phyloP scores from a whole-genome alignment of 2,888 invertebrate genomes.

The Hofmannophila pseudospretella region DNA sequence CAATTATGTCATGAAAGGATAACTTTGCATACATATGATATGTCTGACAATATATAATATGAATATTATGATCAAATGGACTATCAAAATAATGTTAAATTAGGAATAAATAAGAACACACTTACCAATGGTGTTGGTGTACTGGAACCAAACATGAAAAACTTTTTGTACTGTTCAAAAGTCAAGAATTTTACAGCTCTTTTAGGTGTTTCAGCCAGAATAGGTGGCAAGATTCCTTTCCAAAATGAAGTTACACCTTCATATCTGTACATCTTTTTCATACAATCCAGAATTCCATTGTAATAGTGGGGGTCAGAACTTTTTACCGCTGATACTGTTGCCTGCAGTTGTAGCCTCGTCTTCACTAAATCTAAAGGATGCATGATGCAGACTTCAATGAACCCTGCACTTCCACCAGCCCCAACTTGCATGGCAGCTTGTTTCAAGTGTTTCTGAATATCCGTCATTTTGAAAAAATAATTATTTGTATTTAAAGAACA shows the following conservation, averaged over 20 bases:
- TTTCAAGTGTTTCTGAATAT: constrained; percentile 71
- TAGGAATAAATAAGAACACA: not conserved
- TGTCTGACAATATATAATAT: too few relatives aligned
- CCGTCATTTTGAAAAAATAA: constrained; percentile 41
- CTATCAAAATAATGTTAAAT: not conserved
- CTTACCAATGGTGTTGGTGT: constrained; percentile 87
- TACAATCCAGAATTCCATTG: constrained; percentile 90
- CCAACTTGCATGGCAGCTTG: constrained; percentile 89
- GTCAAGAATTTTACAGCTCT: constrained; percentile 95
- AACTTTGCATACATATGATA: too few relatives aligned
- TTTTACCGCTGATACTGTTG: constrained; percentile 31
- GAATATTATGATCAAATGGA: too few relatives aligned
- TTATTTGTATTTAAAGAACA: not conserved
- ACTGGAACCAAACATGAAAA: constrained; percentile 88
- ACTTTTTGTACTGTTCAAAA: constrained; percentile 94
- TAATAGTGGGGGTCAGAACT: constrained; percentile 80
- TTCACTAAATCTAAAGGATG: constrained; percentile 96
- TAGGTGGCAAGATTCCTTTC: constrained; percentile 96
- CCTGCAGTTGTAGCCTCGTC: constrained; percentile 81
- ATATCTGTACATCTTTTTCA: constrained; percentile 90
- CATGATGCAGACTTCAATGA: constrained; percentile 97
- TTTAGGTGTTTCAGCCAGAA: constrained; percentile 96
- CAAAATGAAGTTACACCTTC: constrained; percentile 93
- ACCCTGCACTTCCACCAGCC: constrained; percentile 94
- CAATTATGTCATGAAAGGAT: too few relatives aligned